Percentiles rank a stretch among this genome's conserved stretches.
These are phyloP conservation scores for Holotrichia oblita DNA, from an alignment of 1,140 invertebrate species.

Conservation along the genomic window DNA sequence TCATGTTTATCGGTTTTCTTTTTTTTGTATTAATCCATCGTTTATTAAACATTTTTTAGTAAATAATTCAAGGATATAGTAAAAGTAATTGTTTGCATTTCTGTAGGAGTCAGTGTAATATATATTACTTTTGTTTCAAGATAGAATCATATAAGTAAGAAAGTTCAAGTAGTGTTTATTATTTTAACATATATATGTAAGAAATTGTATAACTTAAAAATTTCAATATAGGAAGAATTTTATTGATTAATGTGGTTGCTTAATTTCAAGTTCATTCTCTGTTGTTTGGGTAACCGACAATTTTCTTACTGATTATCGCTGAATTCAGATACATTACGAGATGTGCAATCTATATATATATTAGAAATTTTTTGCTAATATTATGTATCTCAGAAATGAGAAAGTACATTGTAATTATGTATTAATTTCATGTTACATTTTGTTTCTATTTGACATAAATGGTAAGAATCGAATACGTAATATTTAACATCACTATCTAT, in stretches of 20 bases:
- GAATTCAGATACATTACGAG: not conserved
- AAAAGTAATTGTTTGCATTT: slow-evolving; percentile 39
- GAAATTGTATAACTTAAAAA: slow-evolving; percentile 47
- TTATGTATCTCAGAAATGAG: too few relatives aligned
- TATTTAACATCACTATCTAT: too few relatives aligned
- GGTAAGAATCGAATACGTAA: too few relatives aligned
- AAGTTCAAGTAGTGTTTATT: slow-evolving; percentile 39
- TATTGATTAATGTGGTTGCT: slow-evolving; percentile 62
- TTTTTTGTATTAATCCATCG: not conserved
- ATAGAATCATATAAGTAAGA: slow-evolving; percentile 37
- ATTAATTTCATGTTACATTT: too few relatives aligned
- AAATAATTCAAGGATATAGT: slow-evolving; percentile 24
- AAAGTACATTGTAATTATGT: too few relatives aligned
- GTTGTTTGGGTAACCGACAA: not conserved
- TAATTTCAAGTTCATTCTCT: slow-evolving; percentile 10
- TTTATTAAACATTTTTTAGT: slow-evolving; percentile 8
- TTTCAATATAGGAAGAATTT: slow-evolving; percentile 53
- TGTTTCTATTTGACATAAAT: too few relatives aligned
- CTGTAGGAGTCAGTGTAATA: slow-evolving; percentile 42
- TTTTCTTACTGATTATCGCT: slow-evolving; percentile 11
- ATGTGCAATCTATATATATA: not conserved
- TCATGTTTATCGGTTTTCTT: not conserved
- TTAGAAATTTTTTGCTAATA: too few relatives aligned
- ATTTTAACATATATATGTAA: slow-evolving; percentile 37
- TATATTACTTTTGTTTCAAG: slow-evolving; percentile 36